Evolutionary conservation across 2,888 invertebrate genomes (phyloP), one percentile per base, ranked within the genome.

Genomic region (Nyleta sp.): DNA sequence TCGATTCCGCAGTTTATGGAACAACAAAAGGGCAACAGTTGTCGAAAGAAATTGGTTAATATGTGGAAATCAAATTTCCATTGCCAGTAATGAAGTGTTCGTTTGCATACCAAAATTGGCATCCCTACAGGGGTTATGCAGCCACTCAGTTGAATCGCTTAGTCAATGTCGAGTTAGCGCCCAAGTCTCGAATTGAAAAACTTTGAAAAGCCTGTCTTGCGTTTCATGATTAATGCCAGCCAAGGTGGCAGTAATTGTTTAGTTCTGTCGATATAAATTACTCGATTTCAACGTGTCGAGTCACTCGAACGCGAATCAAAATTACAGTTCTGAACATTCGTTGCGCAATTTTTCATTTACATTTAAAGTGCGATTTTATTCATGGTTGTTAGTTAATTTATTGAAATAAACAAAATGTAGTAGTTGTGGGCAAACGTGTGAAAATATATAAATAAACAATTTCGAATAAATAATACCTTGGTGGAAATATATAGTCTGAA

Each of bases 191-290:
- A 76, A 55, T 71, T 42, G 73, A 57, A 72, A 71, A 80, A 80
- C 82, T 81, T 82, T 82, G 74, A 75, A 77, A 79, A 75, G 67
- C 73, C 59, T 81, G 73, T 72, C 73, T 73, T 57, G 68, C 33
- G 50, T 76, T 55, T 67, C 67, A 64, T 81, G 79, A 81, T 81
- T 79, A 81, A 81, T 81, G 68, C 46, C 38, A 46, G 44, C 57
- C 53, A 57, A 73, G 75, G 72, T 68, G 68, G 60, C 31, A 68
- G 70, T 74, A 74, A 75, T 79, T 70, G 76, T 60, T 78, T 81
- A 64, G 72, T 79, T 62, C 68, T 70, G 57, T 70, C 70, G 42
- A 67, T 77, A 52, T 59, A 71, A 64, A 70, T 76, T 64, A 55
- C 62, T 70, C 33, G 44, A 60, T 42, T 75, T 60, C 68, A 48